phyloP scores from a whole-genome alignment of 2,888 invertebrate species.

The Lamellibrachia satsuma region DNA sequence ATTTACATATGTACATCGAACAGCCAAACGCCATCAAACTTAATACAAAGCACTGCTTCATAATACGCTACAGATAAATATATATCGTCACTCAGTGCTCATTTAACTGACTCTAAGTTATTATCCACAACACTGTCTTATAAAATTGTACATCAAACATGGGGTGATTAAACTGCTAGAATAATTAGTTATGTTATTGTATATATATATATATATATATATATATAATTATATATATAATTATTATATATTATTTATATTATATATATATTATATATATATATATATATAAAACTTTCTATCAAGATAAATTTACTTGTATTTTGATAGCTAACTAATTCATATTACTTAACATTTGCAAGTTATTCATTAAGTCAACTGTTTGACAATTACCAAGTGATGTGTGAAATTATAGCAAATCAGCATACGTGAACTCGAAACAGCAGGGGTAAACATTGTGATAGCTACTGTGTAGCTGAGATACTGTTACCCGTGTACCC shows the following conservation, averaged over 20 bases:
- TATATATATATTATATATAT: not conserved
- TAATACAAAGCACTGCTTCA: not conserved
- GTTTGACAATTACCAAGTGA: not conserved
- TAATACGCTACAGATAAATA: not conserved
- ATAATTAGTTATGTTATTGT: not conserved
- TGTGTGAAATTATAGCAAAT: not conserved
- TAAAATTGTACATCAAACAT: not conserved
- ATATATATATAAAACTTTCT: not conserved
- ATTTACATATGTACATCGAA: not conserved
- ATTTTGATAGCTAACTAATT: not conserved
- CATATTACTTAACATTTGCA: not conserved
- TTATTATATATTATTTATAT: not conserved
- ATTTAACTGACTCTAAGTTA: not conserved
- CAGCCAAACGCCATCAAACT: not conserved
- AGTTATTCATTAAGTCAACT: not conserved
- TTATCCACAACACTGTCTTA: not conserved
- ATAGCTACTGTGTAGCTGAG: not conserved
- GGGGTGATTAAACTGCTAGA: not conserved
- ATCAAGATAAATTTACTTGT: not conserved
- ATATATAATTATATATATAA: too few relatives aligned
- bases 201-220: not conserved
- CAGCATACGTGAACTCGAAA: not conserved
- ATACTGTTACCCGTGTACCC: not conserved
- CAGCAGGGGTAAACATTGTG: not conserved
- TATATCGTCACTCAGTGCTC: not conserved